Base-by-base conservation (phyloP, 2,888 invertebrate species). In the Micropterix aruncella region DNA sequence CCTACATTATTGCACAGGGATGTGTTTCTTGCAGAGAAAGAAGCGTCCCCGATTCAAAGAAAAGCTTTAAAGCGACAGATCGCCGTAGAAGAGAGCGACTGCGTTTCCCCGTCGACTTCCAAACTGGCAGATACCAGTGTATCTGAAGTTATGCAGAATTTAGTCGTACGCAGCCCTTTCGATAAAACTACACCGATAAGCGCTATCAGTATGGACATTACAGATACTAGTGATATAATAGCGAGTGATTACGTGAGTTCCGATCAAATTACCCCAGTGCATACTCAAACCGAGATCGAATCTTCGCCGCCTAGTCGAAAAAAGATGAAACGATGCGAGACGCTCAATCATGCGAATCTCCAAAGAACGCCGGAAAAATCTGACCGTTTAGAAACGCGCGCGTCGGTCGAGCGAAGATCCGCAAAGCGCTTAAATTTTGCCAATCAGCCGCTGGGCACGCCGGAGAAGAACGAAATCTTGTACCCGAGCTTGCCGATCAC, bases 401-500 rank as follows among this genome's bases (percentile, higher is more conserved):
- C 14, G 38, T 5, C 12, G 38, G 4, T 39, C 5, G 48, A 42
- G 9, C 43, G 38, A 14, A 45, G 42, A 42, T 39, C 41, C 39
- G 41, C 18, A 1, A 47, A 48, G 37, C 39, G 38, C 19, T 12
- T 42, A 12, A 19, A 43, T 37, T 46, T 45, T 18, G 19, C 37
- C 17, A 12, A 9, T 14, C 16, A 36, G 39, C 16, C 19, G 16
- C 27, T 48, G 14, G 48, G 50, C 36, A 48, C 46, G 3, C 49
- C 51, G 7, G 51, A 51, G 39, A 51, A 51, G 47, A 46, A 49
- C 41, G 16, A 44, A 37, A 37, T 48, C 36, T 41, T 50, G 12
- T 50, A 50, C 44, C 41, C 44, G 12, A 39, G 44, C 4, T 18
- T 47, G n/a, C 43, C 47, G 16, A 46, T 50, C 3, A 49, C 46